Evolutionary conservation across 2,113 vertebrate species (phyloP).

Genomic region (Amia ocellicauda): DNA sequence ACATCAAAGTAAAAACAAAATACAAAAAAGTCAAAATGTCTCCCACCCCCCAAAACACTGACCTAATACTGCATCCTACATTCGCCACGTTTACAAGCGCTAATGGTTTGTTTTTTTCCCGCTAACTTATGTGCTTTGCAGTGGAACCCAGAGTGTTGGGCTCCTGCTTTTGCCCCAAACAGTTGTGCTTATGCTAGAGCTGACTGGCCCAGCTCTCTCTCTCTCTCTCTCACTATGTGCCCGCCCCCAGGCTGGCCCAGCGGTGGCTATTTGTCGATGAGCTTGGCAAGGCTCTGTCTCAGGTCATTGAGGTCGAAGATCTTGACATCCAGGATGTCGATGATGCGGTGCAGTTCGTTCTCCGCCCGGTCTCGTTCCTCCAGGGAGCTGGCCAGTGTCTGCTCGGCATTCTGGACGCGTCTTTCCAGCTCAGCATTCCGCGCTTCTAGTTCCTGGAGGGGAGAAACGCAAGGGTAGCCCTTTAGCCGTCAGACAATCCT

Average conservation of each 20-base stretch:
- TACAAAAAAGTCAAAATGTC: not conserved
- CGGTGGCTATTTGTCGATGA: constrained; percentile 74
- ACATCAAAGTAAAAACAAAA: not conserved
- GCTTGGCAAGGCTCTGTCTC: constrained; percentile 83
- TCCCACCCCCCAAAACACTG: constrained; percentile 1
- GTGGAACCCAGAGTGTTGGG: not conserved
- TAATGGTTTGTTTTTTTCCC: not conserved
- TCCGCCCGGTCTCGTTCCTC: constrained; percentile 78
- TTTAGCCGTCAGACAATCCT: no score
- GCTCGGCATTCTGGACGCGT: constrained; percentile 74
- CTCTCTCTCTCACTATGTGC: not conserved
- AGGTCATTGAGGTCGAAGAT: constrained; percentile 91
- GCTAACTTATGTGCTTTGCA: not conserved
- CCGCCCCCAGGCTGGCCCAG: constrained; percentile 19
- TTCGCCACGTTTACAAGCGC: not conserved
- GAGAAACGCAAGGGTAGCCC: not conserved
- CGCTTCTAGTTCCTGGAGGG: constrained; percentile 78
- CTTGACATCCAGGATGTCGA: constrained; percentile 90
- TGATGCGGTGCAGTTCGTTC: constrained; percentile 74
- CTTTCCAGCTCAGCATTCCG: constrained; percentile 80
- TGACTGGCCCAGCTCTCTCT: not conserved
- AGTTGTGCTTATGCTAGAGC: constrained; percentile 15
- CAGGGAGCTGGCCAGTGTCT: constrained; percentile 70
- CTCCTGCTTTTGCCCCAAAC: not conserved
- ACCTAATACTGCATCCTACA: not conserved